Conservation (phyloP, 2,888 invertebrate species). For the Sarcophaga caerulescens region DNA sequence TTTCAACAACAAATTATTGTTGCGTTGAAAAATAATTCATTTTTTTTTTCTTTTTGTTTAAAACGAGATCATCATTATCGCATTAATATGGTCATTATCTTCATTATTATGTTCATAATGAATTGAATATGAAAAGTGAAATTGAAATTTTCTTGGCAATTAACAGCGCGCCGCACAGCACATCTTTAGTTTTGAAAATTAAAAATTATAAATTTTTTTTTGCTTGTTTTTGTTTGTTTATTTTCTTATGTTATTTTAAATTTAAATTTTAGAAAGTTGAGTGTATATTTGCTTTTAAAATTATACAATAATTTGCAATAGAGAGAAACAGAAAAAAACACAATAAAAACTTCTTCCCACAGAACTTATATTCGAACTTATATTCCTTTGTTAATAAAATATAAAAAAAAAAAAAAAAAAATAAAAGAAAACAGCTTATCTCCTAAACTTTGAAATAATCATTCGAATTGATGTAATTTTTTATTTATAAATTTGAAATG, state of each 20-base stretch:
- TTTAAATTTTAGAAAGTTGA: neutral
- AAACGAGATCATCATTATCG: neutral
- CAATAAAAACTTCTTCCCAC: constrained; percentile 26
- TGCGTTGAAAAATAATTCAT: neutral
- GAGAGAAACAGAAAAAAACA: constrained; percentile 3
- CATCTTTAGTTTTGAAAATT: neutral
- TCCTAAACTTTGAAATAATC: constrained; percentile 27
- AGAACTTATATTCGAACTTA: constrained; percentile 30
- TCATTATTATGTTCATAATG: constrained; percentile 13
- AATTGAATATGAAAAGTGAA: constrained; percentile 43
- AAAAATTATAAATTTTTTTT: constrained; percentile 25
- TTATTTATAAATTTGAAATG: too few relatives aligned
- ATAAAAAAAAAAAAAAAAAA: constrained; percentile 16
- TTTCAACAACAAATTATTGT: neutral
- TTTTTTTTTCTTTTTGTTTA: neutral
- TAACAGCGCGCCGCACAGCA: neutral
- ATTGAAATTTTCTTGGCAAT: constrained; percentile 30
- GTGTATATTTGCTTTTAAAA: neutral
- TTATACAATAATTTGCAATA: constrained; percentile 35
- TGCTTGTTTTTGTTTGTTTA: constrained; percentile 25
- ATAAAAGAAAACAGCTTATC: neutral
- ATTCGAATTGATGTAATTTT: too few relatives aligned
- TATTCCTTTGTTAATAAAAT: constrained; percentile 22
- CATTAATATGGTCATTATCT: neutral
- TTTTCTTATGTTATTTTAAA: constrained; percentile 29